phyloP scores from a whole-genome alignment of 1,140 invertebrate genomes.

The Papilio xuthus region DNA sequence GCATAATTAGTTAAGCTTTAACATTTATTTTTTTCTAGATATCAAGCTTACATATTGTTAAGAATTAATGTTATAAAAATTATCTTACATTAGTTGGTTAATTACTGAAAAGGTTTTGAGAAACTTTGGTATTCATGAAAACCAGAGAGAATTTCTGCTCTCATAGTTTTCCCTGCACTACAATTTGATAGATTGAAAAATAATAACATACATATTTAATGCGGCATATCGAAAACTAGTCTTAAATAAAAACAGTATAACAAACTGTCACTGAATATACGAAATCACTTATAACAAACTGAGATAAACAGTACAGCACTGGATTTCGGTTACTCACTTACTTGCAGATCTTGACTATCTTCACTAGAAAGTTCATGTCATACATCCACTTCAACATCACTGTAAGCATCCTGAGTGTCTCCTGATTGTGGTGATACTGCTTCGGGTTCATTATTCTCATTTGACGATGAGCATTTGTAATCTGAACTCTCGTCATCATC shows the following conservation, averaged over 20 bases:
- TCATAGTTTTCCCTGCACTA: no score
- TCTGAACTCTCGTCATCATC: conserved; percentile 70
- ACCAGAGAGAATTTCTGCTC: no score
- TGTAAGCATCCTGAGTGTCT: conserved; percentile 61
- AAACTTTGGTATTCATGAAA: no score
- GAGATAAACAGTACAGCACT: background rate
- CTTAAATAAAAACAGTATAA: background rate
- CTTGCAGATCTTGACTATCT: background rate
- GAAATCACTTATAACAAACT: background rate
- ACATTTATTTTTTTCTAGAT: no score
- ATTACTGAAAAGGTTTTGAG: no score
- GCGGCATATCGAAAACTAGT: background rate
- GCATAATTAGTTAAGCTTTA: no score
- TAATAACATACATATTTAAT: no score
- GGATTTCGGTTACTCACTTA: conserved; percentile 23
- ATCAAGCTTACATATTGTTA: no score
- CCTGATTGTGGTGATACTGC: conserved; percentile 57
- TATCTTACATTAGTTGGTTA: no score
- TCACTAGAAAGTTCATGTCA: conserved; percentile 64
- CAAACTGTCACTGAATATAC: no score
- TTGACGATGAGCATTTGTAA: conserved; percentile 62
- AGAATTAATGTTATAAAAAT: no score
- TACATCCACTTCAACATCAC: conserved; percentile 78
- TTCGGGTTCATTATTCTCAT: conserved; percentile 55
- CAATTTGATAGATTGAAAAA: no score